Evolutionary conservation across 2,113 vertebrate species (phyloP), one percentile per base, ranked within the genome.

Genomic region (Alexandromys fortis): DNA sequence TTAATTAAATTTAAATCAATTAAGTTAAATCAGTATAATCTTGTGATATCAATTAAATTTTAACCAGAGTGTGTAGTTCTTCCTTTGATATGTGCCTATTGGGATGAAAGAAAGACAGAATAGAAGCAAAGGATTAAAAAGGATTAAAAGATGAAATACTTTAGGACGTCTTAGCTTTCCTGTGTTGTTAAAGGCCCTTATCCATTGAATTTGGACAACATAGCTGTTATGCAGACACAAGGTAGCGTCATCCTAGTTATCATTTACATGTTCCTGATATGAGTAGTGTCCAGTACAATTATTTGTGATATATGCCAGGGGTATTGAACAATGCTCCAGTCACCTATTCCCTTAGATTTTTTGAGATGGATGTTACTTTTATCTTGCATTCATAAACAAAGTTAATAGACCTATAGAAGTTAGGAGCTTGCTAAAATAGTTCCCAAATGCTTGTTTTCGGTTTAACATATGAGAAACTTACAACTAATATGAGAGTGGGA

Each of bases 361-460:
- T 82, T 68, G 75, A 90, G 21, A 79, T 90, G 76, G n/a, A 42
- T 86, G 22, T 63, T 76, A 70, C 49, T 89, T 52, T 33, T 75
- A 24, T 82, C 55, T 94, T 92, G 19, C 11, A 88, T 78, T 79
- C 63, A 94, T 12, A 87, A n/a, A 5, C 1, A 9, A 87, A 17
- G 47, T 72, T n/a, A 78, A 47, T 75, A 58, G 21, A 49, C 33
- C 30, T 92, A 82, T 12, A 4, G 35, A 77, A 55, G 28, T 73
- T 89, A 92, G 72, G 22, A 86, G 47, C 49, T 95, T 90, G 63
- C 21, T 92, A 52, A 94, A 92, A 67, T 91, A 77, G 52, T 94
- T 91, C 28, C 16, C 38, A 68, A 94, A 49, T 85, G 1, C 28
- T 12, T 90, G 26, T 72, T 76, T 83, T 87, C 58, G 28, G 19